Evolutionary conservation across 2,113 vertebrate genomes (phyloP).

Genomic region (Mustela lutreola): DNA sequence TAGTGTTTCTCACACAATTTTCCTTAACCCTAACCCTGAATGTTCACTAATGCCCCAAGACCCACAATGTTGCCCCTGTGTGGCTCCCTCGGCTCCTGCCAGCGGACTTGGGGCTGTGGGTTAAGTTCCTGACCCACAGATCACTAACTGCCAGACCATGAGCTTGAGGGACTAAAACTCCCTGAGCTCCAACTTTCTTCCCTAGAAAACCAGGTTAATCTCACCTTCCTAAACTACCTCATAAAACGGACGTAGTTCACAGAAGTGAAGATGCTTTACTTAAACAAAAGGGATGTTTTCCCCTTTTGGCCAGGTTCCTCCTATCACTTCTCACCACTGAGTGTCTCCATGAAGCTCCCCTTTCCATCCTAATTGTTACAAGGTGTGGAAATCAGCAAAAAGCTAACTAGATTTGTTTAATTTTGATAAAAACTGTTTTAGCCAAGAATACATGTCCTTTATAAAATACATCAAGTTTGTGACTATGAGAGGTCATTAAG

Average conservation of each 20-base stretch:
- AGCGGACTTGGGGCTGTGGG: background rate
- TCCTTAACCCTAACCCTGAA: background rate
- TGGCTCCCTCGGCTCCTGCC: background rate
- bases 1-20: background rate
- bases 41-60: background rate
- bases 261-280: background rate
- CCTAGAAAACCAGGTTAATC: background rate
- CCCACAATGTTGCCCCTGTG: background rate
- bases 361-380: background rate
- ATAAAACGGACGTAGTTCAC: background rate
- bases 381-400: slow-evolving; percentile 17
- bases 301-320: background rate
- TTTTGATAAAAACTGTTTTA: slow-evolving; percentile 40
- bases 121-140: background rate
- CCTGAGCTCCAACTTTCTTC: background rate
- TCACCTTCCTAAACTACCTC: slow-evolving; percentile 14
- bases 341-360: background rate
- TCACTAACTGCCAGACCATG: background rate
- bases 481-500: background rate
- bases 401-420: slow-evolving; percentile 19
- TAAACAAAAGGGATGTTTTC: background rate
- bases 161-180: background rate
- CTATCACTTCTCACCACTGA: background rate
- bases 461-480: slow-evolving; percentile 15
- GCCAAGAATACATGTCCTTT: background rate